A percentile compares a stretch with the other conserved stretches of the same genome.
phyloP scores from a whole-genome alignment of 2,113 vertebrate genomes.

The Pyrgilauda ruficollis region DNA sequence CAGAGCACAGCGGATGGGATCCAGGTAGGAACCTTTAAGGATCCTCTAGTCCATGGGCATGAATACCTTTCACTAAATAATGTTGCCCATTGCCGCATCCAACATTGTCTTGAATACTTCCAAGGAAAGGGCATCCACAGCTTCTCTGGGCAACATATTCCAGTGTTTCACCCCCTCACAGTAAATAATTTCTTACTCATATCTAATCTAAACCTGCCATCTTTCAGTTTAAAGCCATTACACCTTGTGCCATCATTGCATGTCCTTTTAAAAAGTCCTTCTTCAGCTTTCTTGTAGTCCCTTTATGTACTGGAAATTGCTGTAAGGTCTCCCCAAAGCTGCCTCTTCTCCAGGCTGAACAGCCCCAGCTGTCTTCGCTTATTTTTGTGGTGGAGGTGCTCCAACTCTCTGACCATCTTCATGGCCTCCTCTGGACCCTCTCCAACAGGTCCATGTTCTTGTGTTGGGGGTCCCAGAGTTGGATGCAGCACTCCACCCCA shows the following conservation, averaged over 20 bases:
- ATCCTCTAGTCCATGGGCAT: background rate
- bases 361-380: background rate
- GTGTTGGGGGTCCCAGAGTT: background rate
- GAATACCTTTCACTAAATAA: background rate
- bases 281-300: background rate
- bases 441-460: background rate
- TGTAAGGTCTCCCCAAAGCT: background rate
- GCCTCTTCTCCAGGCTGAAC: background rate
- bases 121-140: background rate
- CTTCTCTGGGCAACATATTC: background rate
- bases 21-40: background rate
- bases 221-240: background rate
- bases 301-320: background rate
- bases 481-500: background rate
- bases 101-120: background rate
- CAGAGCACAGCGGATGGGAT: rapidly evolving
- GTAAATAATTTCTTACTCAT: background rate
- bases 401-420: background rate
- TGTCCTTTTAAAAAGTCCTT: background rate
- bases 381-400: background rate
- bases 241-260: background rate
- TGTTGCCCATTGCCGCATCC: background rate
- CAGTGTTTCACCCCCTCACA: background rate
- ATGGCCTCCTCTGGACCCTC: background rate
- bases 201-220: background rate